Conservation (phyloP, 2,888 invertebrate genomes). For the Rhagonycha lutea region DNA sequence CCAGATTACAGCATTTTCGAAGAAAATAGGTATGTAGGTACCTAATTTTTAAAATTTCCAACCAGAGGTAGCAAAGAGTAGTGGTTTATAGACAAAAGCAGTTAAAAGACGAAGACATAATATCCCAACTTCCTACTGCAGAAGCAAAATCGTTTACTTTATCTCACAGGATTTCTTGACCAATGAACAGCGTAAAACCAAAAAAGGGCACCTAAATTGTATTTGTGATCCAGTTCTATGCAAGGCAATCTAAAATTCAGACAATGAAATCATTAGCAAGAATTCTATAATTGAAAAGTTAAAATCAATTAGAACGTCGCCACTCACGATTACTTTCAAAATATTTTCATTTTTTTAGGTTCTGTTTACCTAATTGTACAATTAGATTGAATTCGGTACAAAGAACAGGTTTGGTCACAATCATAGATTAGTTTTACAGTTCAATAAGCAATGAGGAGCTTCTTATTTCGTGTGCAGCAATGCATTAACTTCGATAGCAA, state of each 20-base stretch:
- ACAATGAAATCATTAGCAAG: background rate
- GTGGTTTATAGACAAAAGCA: too few relatives aligned
- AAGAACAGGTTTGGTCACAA: conserved; percentile 3
- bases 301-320: background rate
- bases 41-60: too few relatives aligned
- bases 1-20: too few relatives aligned
- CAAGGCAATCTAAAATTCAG: too few relatives aligned
- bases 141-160: too few relatives aligned
- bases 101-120: too few relatives aligned
- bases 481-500: conserved; percentile 11
- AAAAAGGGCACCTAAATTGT: too few relatives aligned
- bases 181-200: too few relatives aligned
- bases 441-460: conserved; percentile 1
- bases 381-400: background rate
- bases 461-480: conserved; percentile 5
- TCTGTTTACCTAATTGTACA: background rate
- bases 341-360: background rate
- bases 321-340: background rate
- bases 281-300: background rate
- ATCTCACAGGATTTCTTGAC: too few relatives aligned
- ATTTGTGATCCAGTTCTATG: too few relatives aligned
- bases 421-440: conserved; percentile 1
- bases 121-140: background rate
- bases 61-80: too few relatives aligned
- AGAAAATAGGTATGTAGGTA: too few relatives aligned